These are phyloP conservation scores for Phyllostomus hastatus DNA, from an alignment of 2,113 vertebrate genomes.

Conservation along the genomic window DNA sequence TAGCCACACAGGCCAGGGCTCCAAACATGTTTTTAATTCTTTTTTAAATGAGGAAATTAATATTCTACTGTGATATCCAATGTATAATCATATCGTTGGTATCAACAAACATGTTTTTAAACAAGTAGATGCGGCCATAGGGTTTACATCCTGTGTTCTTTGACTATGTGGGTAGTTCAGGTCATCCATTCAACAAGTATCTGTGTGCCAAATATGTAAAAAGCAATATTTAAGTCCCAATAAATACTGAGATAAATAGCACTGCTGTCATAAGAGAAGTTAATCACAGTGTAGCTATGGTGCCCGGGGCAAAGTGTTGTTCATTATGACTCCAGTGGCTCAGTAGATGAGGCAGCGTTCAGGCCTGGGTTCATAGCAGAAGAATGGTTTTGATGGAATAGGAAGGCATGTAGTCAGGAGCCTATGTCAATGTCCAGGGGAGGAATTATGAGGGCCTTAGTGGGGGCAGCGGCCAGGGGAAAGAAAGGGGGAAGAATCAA, in stretches of 20 bases:
- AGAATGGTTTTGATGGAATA: neutral
- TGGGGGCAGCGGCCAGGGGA: neutral
- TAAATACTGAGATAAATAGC: neutral
- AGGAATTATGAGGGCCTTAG: neutral
- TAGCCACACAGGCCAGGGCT: neutral
- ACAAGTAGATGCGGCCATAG: neutral
- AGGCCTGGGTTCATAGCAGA: neutral
- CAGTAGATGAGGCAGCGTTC: neutral
- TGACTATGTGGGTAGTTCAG: neutral
- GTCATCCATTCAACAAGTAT: neutral
- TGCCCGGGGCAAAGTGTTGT: neutral
- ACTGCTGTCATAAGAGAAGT: neutral
- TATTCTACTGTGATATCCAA: neutral
- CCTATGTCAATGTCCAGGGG: neutral
- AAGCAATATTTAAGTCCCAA: neutral
- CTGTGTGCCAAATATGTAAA: neutral
- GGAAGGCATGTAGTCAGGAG: neutral
- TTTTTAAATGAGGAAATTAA: slow-evolving; percentile 17
- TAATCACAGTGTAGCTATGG: neutral
- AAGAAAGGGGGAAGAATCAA: neutral
- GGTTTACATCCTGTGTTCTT: neutral
- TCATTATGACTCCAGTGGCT: neutral
- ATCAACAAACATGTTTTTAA: neutral
- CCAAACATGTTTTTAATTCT: neutral
- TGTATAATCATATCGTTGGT: neutral